These are phyloP conservation scores for Eleginops maclovinus DNA, from an alignment of 2,113 vertebrate genomes.

Conservation along the genomic window DNA sequence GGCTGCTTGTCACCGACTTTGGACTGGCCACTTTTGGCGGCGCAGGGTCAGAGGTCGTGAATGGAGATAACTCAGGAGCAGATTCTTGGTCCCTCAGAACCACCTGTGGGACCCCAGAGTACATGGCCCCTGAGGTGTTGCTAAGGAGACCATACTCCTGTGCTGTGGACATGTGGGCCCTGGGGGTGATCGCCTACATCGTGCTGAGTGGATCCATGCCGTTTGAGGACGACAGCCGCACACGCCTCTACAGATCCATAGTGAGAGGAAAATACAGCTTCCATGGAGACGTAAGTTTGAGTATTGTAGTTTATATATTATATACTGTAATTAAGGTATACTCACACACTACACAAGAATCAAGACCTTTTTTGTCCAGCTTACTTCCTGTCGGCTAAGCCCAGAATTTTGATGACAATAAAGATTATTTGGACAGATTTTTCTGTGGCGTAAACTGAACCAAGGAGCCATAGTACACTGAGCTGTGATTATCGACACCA, in stretches of 20 bases:
- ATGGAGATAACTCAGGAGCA: not conserved
- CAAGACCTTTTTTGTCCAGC: too few species aligned
- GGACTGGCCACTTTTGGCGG: constrained; percentile 72
- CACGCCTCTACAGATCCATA: constrained; percentile 73
- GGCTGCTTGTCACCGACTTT: constrained; percentile 77
- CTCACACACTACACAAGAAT: too few species aligned
- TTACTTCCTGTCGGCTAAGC: too few species aligned
- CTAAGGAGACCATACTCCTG: constrained; percentile 59
- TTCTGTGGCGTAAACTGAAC: too few species aligned
- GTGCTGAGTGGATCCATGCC: constrained; percentile 78
- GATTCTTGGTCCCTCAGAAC: constrained; percentile 41
- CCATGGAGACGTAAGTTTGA: constrained; percentile 68
- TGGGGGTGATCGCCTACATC: constrained; percentile 77
- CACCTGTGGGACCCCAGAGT: constrained; percentile 70
- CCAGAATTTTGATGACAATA: too few species aligned
- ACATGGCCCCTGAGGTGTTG: constrained; percentile 78
- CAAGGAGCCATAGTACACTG: too few species aligned
- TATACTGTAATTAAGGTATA: too few species aligned
- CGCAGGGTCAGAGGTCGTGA: not conserved
- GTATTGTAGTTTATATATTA: not conserved
- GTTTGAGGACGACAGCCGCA: constrained; percentile 74
- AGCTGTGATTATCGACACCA: too few species aligned
- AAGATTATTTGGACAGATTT: too few species aligned
- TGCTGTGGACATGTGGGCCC: constrained; percentile 79
- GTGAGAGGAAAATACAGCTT: constrained; percentile 75